Base-by-base conservation (phyloP, 92 coral and sea anemone genomes). In the Pocillopora meandrina region DNA sequence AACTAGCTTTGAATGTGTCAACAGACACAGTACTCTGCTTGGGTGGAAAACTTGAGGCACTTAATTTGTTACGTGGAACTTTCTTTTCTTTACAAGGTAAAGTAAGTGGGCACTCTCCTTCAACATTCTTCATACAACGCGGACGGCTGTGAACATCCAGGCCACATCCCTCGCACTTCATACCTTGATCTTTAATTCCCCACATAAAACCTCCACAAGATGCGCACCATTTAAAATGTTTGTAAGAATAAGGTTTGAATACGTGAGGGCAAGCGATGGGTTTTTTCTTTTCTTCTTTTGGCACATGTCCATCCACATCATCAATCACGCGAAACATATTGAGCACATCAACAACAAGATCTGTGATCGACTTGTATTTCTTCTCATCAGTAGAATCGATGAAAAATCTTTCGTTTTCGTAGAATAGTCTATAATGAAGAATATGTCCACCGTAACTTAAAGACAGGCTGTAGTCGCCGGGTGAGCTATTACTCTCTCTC, bases 211-310 rank as follows among this genome's bases (percentile, higher is more conserved):
- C 67, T 7, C 95, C 92, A 87, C 99, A 96, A 69, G 95, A 89
- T 21, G 92, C 95, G 84, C 99, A 96, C 99, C 99, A 96, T 78
- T 96, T 96, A 16, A 98, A 98, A 80, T 96, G 95, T 76, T 92
- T 96, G 78, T 96, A 96, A 56, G 93, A 88, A 71, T 96, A 92
- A 19, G 88, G 86, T 56, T 91, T 92, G 67, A 96, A 96, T 62
- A 61, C 78, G 64, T 96, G 99, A 18, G 92, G 80, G 49, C 59
- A 84, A 31, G 88, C 69, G 33, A 52, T 70, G 11, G 82, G 14
- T 64, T 79, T 85, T 64, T 88, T 81, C 56, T 82, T 90, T 62
- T 90, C 93, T 8, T 92, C 91, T 20, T 42, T 89, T 60, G 88
- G 87, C 52, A 88, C 85, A 34, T 89, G 91, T 56, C 89, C 90